phyloP scores from a whole-genome alignment of 92 coral and sea anemone species.

The Porites evermanni region DNA sequence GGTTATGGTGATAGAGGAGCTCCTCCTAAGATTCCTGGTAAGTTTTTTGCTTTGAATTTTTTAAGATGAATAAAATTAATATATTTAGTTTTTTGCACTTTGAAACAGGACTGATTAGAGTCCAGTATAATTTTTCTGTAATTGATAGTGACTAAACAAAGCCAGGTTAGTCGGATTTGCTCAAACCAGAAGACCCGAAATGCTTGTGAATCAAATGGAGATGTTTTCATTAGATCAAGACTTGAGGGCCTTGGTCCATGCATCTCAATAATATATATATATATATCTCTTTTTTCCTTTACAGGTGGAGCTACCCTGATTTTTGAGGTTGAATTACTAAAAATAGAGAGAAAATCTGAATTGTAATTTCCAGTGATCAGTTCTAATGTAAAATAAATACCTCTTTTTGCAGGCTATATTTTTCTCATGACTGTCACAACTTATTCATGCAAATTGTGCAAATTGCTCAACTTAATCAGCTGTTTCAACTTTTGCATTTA shows the following conservation, averaged over 20 bases:
- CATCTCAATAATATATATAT: neutral
- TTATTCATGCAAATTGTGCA: too few relatives aligned
- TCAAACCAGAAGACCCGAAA: too few relatives aligned
- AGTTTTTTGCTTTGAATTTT: neutral
- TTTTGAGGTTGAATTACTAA: conserved; percentile 96
- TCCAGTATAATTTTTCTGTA: neutral
- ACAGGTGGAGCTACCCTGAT: conserved; percentile 98
- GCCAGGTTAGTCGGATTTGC: too few relatives aligned
- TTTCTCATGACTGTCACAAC: neutral
- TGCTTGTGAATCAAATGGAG: too few relatives aligned
- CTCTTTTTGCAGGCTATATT: neutral
- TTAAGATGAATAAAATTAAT: neutral
- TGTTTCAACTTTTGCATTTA: too few relatives aligned
- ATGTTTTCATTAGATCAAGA: too few relatives aligned
- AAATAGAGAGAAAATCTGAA: conserved; percentile 83
- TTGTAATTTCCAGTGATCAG: conserved; percentile 47
- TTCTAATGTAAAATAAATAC: neutral
- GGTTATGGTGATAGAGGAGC: conserved; percentile 97
- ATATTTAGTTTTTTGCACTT: neutral
- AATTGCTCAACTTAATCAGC: too few relatives aligned
- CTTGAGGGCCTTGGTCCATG: too few relatives aligned
- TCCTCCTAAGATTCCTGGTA: conserved; percentile 97
- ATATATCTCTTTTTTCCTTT: conserved; percentile 16
- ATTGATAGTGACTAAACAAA: too few relatives aligned
- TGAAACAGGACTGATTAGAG: neutral